Conservation (phyloP, 2,797 vertebrate genomes). For the Morus bassanus region DNA sequence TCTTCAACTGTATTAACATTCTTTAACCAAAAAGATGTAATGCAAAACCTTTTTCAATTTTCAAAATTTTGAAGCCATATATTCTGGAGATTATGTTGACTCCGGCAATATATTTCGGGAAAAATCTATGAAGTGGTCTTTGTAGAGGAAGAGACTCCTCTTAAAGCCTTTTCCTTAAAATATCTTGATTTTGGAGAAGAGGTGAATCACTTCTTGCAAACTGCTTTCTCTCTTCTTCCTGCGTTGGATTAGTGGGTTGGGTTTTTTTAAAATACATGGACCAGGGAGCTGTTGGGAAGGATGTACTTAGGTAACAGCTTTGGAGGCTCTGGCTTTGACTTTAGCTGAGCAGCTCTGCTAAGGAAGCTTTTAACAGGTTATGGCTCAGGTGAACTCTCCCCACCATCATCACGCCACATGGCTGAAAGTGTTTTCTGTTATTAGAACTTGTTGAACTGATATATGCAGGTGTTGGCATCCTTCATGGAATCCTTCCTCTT, state of each 20-base stretch:
- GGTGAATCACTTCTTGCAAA: neutral
- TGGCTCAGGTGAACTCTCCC: neutral
- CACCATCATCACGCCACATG: neutral
- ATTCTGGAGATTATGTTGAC: neutral
- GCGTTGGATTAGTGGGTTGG: fast-evolving
- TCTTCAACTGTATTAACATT: neutral
- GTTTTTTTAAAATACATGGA: fast-evolving
- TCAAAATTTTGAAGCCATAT: neutral
- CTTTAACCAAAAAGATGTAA: neutral
- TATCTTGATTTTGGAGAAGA: neutral
- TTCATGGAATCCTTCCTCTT: neutral
- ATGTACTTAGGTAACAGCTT: neutral
- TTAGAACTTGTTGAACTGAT: neutral
- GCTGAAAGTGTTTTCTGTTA: neutral
- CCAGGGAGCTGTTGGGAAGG: neutral
- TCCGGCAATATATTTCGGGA: neutral
- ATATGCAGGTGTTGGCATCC: neutral
- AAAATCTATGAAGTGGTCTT: neutral
- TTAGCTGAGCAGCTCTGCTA: neutral
- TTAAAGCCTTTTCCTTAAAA: neutral
- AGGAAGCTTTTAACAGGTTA: neutral
- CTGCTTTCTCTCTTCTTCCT: neutral
- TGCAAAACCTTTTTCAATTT: neutral
- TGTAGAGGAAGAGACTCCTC: neutral
- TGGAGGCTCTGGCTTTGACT: neutral